Evolutionary conservation across 2,797 vertebrate species (phyloP), one percentile per base, ranked within the genome.

Genomic region (Buphagus erythrorhynchus): DNA sequence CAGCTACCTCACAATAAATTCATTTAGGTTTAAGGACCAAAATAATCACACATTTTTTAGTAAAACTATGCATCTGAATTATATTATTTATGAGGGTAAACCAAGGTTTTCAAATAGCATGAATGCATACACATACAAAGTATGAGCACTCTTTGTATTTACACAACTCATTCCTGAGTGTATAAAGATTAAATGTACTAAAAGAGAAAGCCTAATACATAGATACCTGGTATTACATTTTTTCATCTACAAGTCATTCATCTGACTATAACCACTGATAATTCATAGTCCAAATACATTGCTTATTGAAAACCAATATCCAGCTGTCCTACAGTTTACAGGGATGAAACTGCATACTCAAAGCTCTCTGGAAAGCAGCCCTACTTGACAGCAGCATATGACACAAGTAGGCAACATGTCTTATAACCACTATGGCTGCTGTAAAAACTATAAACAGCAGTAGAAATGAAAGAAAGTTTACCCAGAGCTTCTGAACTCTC

Each of bases 361-460:
- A 74, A 73, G 25, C 28, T 77, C 29, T 17, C 11, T 28, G 29
- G 36, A 38, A 26, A 52, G 55, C 11, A 57, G 16, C 58, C n/a
- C 28, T 35, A 13, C 0, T 1, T 28, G 24, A 69, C 43, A 66
- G 13, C 28, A 51, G 14, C 16, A 16, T 14, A 12, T 1, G 5
- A 72, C 18, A 26, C 3, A 17, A 29, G 24, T 6, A 84, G 28
- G 22, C 43, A 86, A 54, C 13, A 6, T 1, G 8, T 33, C n/a
- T 42, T 51, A 9, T 33, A 74, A 67, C 7, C 17, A 29, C 33
- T 36, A 16, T 8, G 36, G 54, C 29, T 71, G 33, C 84, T 68
- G 45, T 0, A 67, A 52, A 59, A 91, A 57, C 29, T 16, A 14
- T 20, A 19, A 51, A 81, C 2, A 80, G 40, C 21, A 63, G 31